Conservation (phyloP, 2,113 vertebrate species). For the Pristiophorus japonicus region DNA sequence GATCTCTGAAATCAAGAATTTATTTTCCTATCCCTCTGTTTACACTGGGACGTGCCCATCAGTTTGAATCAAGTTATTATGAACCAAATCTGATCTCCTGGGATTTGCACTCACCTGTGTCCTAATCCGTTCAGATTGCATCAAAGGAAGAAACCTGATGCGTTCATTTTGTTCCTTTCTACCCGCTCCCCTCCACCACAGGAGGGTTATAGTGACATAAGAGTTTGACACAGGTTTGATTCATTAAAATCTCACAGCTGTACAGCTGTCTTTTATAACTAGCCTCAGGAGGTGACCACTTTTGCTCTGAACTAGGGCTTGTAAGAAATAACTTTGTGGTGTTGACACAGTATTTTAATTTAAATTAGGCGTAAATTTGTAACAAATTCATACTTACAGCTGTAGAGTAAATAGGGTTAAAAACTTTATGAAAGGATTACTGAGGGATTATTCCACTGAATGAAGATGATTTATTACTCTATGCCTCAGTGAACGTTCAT, state of each 20-base stretch:
- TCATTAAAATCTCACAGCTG: not conserved
- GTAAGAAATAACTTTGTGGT: not conserved
- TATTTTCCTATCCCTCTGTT: not conserved
- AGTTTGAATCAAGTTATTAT: not conserved
- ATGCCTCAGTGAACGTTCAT: not conserved
- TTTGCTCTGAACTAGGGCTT: not conserved
- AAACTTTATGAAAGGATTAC: not conserved
- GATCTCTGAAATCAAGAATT: not conserved
- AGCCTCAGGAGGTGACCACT: not conserved
- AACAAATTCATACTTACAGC: conserved; percentile 12
- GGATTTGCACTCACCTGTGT: not conserved
- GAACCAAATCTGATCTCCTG: not conserved
- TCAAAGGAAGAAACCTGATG: not conserved
- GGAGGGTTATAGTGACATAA: not conserved
- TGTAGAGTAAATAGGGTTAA: not conserved
- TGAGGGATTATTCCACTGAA: not conserved
- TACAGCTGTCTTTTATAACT: not conserved
- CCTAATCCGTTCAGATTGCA: not conserved
- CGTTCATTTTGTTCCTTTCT: not conserved
- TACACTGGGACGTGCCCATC: not conserved
- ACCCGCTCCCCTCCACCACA: not conserved
- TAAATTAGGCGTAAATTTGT: conserved; percentile 10
- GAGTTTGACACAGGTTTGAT: not conserved
- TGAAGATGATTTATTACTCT: not conserved
- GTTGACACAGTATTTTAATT: conserved; percentile 10